phyloP scores from a whole-genome alignment of 2,888 invertebrate genomes.

The Cataglyphis albicans region DNA sequence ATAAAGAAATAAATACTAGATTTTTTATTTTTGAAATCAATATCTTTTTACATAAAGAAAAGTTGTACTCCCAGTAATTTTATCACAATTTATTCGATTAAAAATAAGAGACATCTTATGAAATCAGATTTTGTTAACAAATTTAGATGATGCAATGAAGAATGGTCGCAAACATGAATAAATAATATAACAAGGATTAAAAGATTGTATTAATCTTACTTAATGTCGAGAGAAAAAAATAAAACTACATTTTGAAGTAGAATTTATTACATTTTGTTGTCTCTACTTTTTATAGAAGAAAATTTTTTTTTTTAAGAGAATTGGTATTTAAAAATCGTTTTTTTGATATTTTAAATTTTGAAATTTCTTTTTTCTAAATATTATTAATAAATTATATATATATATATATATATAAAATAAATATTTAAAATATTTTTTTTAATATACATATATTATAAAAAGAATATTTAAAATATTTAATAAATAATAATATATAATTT shows the following conservation, averaged over 20 bases:
- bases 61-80: background rate
- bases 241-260: background rate
- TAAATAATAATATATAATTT: no score
- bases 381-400: background rate
- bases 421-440: no score
- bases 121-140: background rate
- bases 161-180: background rate
- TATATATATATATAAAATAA: no score
- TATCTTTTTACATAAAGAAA: background rate
- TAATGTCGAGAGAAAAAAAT: background rate
- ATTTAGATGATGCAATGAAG: background rate
- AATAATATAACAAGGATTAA: background rate
- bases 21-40: background rate
- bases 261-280: background rate
- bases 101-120: background rate
- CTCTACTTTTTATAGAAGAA: background rate
- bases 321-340: background rate
- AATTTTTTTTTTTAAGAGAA: background rate
- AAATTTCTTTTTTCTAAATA: background rate
- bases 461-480: no score
- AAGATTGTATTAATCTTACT: background rate
- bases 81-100: background rate
- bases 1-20: conserved; percentile 1
- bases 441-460: no score
- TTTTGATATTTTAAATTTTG: background rate